Conservation (phyloP, 2,888 invertebrate genomes). For the Acleris emargana region DNA sequence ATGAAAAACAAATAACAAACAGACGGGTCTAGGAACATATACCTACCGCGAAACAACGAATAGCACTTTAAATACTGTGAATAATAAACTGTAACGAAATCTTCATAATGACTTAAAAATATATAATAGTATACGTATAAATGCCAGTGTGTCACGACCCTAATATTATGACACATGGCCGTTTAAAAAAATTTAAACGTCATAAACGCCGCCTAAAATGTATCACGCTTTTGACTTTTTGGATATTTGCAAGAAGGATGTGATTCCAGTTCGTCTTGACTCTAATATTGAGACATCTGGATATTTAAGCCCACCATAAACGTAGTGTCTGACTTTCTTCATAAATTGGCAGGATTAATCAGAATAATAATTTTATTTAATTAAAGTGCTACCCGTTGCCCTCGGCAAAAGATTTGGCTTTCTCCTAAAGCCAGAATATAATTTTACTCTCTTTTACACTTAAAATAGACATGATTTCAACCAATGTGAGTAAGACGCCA, state of each 20-base stretch:
- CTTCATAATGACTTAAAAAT: neutral
- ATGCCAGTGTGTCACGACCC: constrained; percentile 7
- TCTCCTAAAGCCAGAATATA: constrained; percentile 79
- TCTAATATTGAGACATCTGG: no score
- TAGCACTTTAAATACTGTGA: constrained; percentile 48
- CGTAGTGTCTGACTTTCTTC: no score
- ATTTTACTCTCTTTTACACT: constrained; percentile 64
- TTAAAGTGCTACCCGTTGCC: constrained; percentile 52
- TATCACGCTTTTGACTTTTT: neutral
- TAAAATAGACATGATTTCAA: constrained; percentile 59
- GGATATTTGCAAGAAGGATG: neutral
- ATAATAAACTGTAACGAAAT: constrained; percentile 3
- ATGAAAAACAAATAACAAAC: constrained; percentile 82
- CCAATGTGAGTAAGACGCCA: constrained; percentile 58
- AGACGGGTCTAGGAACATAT: constrained; percentile 83
- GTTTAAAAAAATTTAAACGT: constrained; percentile 8
- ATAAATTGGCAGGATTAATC: no score
- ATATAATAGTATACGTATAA: neutral
- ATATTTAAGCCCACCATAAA: no score
- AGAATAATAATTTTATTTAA: neutral
- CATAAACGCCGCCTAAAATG: constrained; percentile 3
- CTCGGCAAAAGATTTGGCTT: constrained; percentile 69
- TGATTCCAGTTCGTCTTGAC: no score
- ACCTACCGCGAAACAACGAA: constrained; percentile 63
- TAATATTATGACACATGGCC: constrained; percentile 7